Percentiles rank a stretch among this genome's conserved stretches.
phyloP scores from a whole-genome alignment of 2,113 vertebrate genomes.

The Hyaena hyaena region DNA sequence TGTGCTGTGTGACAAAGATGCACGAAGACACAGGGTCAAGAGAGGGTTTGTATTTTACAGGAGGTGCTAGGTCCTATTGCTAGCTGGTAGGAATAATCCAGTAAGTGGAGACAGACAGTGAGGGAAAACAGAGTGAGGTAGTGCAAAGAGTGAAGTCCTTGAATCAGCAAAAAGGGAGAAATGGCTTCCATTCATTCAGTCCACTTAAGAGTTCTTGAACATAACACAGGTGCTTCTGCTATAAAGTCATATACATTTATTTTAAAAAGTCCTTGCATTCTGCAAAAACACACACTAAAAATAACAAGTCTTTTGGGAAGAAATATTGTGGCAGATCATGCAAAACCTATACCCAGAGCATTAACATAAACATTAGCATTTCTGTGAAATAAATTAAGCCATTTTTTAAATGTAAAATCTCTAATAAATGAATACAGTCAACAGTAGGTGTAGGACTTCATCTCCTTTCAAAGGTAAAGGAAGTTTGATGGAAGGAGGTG shows the following conservation, averaged over 20 bases:
- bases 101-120: neutral
- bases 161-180: neutral
- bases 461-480: neutral
- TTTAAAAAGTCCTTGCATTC: neutral
- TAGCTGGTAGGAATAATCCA: neutral
- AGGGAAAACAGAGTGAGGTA: neutral
- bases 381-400: neutral
- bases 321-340: neutral
- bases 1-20: neutral
- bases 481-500: neutral
- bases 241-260: neutral
- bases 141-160: neutral
- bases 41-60: neutral
- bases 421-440: neutral
- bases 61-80: neutral
- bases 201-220: neutral
- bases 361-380: neutral
- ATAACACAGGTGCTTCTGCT: slow-evolving; percentile 22
- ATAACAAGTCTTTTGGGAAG: neutral
- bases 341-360: neutral
- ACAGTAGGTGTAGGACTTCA: neutral
- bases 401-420: neutral
- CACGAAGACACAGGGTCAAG: neutral
- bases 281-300: slow-evolving; percentile 19
- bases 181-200: neutral